Evolutionary conservation across 1,140 invertebrate genomes (phyloP), one percentile per base, ranked within the genome.

Genomic region (Heliconius congener): DNA sequence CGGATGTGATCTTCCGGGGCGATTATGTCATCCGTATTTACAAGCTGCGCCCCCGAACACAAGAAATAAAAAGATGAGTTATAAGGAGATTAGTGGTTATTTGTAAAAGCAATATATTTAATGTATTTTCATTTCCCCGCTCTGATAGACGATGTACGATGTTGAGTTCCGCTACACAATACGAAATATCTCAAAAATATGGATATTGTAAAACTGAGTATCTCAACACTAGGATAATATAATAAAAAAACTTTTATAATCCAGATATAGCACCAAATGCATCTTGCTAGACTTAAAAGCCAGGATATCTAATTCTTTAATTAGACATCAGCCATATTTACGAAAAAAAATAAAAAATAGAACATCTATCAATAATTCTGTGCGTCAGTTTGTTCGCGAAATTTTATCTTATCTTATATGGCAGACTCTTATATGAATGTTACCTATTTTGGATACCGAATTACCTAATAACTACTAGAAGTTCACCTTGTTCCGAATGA

Each of bases 1-100:
- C 90, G 91, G 91, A 92, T 91, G 87, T 84, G 85, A 89, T 91
- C 85, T 92, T 92, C 91, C 90, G 91, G 90, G 81, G 84, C 76
- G 85, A 85, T 93, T 91, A 88, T 91, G 87, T 91, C 89, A 91
- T 90, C 81, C 73, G 82, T 87, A 82, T 86, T 84, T 84, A 82
- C 83, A 79, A 83, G 76, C 74, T 77, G 66, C 55, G 57, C 37
- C 73, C 50, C 16, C 71, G 27, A 66, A 66, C 23, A 66, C 4
- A 66, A 27, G 42, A 60, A 66, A 66, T 27, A 30, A 27, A 30
- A 11, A 66, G 9, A 30, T 66, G 60, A 66, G 13, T 30, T 66
- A 66, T 27, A 16, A 30, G 13, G 8, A 27, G 60, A 66, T 66
- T 66, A 16, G 27, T 27, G 23, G 60, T 30, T 27, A 16, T 27